Evolutionary conservation across 2,888 invertebrate species (phyloP), one percentile per base, ranked within the genome.

Genomic region (Subacronicta megacephala): DNA sequence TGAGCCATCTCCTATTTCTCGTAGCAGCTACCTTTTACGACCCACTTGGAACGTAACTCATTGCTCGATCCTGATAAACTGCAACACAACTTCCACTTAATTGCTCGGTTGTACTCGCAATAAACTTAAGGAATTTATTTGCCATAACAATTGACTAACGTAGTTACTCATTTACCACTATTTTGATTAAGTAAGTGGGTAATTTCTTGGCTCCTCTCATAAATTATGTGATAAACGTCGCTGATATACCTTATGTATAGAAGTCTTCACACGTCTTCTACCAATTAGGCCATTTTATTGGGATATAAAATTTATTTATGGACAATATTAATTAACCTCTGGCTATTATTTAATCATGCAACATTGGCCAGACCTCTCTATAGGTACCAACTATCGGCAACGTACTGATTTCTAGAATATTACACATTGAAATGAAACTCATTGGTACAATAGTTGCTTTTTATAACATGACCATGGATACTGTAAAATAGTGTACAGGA

Each of bases 271-370:
- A 55, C 56, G 7, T 46, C 26, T 33, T 50, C 10, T 26, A 37
- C 23, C 40, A 44, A 67, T 46, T 46, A 60, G 1, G 0, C 26
- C 1, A 31, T 50, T 65, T 62, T 56, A 56, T 67, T 61, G 23
- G n/a, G 3, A 7, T 12, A 4, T 17, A 9, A 16, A 35, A 43
- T 26, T 7, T 31, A 44, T 45, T 1, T 49, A 45, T 38, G 7
- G 2, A 10, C 13, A n/a, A 33, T 43, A 46, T 46, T 35, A 42
- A 64, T 42, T 35, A 50, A 12, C 12, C 23, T 23, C 23, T 7
- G 23, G 23, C 1, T 23, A 23, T 9, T 23, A 23, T 29, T 3
- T 12, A n/a, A 29, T 12, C 1, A 12, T 29, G 3, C 3, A 4
- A 12, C 12, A 29, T 12, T 12, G 12, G 29, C 4, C 1, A 29